A percentile compares a stretch with the other conserved stretches of the same genome.
Conservation (phyloP, 2,113 vertebrate genomes). For the Myiagra hebetior region DNA sequence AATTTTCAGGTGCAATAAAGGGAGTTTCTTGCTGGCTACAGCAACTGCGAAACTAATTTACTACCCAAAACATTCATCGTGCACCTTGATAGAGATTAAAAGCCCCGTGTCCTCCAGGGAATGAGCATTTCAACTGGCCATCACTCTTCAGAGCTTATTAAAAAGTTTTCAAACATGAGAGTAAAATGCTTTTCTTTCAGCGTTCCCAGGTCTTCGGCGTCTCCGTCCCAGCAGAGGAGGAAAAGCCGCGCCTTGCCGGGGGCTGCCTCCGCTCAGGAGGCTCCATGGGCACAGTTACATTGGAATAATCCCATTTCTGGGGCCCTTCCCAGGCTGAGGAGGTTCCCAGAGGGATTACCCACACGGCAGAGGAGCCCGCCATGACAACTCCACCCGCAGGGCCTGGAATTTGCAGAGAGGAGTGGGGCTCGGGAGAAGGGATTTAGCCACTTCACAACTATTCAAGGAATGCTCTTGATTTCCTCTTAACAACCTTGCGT, state of each 20-base stretch:
- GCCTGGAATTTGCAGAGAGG: background rate
- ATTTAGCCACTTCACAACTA: background rate
- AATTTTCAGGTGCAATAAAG: background rate
- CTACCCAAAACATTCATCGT: background rate
- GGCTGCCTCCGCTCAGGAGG: background rate
- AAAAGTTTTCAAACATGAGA: background rate
- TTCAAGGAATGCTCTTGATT: slow-evolving; percentile 30
- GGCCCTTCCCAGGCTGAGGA: background rate
- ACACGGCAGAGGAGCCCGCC: background rate
- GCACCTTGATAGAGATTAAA: background rate
- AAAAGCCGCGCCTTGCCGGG: background rate
- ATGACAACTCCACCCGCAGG: background rate
- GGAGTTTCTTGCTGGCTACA: background rate
- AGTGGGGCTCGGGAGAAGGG: background rate
- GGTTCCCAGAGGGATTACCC: background rate
- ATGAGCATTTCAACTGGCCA: background rate
- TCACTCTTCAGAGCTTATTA: background rate
- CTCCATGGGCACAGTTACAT: background rate
- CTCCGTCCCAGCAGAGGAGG: background rate
- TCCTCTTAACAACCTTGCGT: background rate
- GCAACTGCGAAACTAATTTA: background rate
- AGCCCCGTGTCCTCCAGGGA: background rate
- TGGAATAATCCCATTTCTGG: background rate
- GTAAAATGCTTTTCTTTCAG: background rate
- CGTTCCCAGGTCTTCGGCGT: background rate